phyloP scores from a whole-genome alignment of 35 echinoderm and acorn worm genomes.

The Heliocidaris tuberculata region DNA sequence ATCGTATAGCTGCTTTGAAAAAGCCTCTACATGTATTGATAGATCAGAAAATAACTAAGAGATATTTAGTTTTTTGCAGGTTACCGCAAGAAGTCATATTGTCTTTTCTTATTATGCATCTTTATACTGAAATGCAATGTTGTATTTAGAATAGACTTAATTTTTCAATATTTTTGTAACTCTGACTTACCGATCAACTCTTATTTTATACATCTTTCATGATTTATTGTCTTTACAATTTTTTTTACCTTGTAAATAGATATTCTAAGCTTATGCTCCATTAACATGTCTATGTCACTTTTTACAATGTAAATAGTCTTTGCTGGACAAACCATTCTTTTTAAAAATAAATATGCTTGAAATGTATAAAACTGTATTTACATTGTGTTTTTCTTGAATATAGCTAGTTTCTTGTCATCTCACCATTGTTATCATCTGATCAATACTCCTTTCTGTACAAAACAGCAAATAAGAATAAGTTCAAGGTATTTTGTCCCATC shows the following conservation, averaged over 20 bases:
- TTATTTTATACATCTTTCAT: constrained; percentile 9
- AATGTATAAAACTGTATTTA: background rate
- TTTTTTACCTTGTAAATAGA: background rate
- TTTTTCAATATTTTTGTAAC: background rate
- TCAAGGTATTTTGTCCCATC: too few species aligned
- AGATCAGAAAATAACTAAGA: too few species aligned
- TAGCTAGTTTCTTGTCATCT: background rate
- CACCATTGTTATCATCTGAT: background rate
- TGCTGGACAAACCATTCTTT: background rate
- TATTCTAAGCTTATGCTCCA: background rate
- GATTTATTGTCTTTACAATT: background rate
- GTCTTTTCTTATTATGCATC: background rate
- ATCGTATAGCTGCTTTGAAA: too few species aligned
- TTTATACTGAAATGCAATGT: background rate
- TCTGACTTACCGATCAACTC: background rate
- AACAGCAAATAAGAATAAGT: background rate
- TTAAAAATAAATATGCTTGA: background rate
- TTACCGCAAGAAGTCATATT: background rate
- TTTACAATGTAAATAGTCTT: background rate
- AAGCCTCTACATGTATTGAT: too few species aligned
- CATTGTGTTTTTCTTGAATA: background rate
- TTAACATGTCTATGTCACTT: background rate
- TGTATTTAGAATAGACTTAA: background rate
- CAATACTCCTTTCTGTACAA: background rate
- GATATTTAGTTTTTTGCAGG: background rate